Percentiles rank a stretch among this genome's conserved stretches.
Conservation (phyloP, 2,113 vertebrate species). For the Malurus cyaneus region DNA sequence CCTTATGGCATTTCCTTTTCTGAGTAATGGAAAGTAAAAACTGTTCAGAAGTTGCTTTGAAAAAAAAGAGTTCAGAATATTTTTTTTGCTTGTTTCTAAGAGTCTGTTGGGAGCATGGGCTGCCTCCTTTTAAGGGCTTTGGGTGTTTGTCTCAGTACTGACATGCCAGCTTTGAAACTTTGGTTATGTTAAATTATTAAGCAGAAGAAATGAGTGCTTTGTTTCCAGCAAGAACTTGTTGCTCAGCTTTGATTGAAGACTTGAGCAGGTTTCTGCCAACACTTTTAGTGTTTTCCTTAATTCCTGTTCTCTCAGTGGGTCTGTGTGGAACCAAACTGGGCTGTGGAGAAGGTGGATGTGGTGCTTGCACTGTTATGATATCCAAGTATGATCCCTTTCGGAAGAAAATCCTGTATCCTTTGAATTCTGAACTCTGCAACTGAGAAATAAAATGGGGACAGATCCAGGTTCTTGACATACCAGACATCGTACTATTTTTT, state of each 20-base stretch:
- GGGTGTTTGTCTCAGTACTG: background rate
- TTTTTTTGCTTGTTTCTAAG: background rate
- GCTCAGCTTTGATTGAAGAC: background rate
- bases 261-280: background rate
- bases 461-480: background rate
- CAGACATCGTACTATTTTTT: background rate
- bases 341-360: conserved; percentile 93
- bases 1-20: background rate
- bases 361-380: conserved; percentile 94
- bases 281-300: conserved; percentile 65
- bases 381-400: conserved; percentile 79
- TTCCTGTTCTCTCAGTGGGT: conserved; percentile 76
- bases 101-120: background rate
- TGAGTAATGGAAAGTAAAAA: background rate
- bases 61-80: background rate
- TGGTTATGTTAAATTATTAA: background rate
- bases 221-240: background rate
- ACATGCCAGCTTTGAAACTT: background rate
- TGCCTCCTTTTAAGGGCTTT: background rate
- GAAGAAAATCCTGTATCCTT: conserved; percentile 89
- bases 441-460: background rate
- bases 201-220: background rate
- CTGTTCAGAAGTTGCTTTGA: background rate
- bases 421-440: background rate
- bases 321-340: conserved; percentile 91